phyloP scores from a whole-genome alignment of 2,888 invertebrate species.

The Eupithecia subumbrata region DNA sequence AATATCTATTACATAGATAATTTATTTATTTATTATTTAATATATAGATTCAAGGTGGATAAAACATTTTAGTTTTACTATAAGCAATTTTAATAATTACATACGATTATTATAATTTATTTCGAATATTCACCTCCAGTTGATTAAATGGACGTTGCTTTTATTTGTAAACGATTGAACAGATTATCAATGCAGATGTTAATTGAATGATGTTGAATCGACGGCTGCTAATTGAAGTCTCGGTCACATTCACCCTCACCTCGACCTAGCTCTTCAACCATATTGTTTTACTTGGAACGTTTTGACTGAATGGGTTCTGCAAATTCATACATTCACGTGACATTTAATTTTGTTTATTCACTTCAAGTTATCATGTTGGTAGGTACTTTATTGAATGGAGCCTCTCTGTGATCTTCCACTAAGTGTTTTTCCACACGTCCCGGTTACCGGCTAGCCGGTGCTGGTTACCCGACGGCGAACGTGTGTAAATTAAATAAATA shows the following conservation, averaged over 20 bases:
- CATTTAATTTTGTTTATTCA: neutral
- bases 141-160: neutral
- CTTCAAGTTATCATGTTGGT: neutral
- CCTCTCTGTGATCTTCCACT: neutral
- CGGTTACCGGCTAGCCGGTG: no score
- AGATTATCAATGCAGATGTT: neutral
- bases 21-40: no score
- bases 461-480: no score
- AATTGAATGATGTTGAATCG: slow-evolving; percentile 1
- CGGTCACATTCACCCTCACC: neutral
- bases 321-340: neutral
- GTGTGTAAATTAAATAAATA: no score
- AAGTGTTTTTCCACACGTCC: no score
- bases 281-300: neutral
- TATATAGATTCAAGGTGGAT: no score
- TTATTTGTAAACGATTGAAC: neutral
- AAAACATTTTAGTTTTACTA: no score
- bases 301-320: neutral
- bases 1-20: no score
- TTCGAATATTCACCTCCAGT: neutral
- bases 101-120: neutral
- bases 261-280: neutral
- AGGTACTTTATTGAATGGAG: neutral
- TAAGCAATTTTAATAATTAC: no score
- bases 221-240: neutral